phyloP scores from a whole-genome alignment of 2,888 invertebrate species.

The Stenoptilia bipunctidactyla region DNA sequence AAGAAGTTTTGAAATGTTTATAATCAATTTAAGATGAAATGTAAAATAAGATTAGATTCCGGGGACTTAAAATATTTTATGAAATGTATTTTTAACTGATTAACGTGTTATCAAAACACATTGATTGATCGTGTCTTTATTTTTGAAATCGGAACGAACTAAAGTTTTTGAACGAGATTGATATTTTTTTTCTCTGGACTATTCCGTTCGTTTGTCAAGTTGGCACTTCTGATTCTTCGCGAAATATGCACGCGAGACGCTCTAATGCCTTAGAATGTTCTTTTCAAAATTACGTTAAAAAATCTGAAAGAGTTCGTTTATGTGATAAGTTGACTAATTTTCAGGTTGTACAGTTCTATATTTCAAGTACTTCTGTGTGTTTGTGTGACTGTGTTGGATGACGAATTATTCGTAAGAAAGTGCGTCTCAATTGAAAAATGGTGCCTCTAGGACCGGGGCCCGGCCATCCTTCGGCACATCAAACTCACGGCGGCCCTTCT shows the following conservation, averaged over 20 bases:
- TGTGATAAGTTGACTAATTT: constrained; percentile 37
- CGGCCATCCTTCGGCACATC: constrained; percentile 68
- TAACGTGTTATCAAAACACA: no score
- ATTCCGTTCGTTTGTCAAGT: constrained; percentile 28
- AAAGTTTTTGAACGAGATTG: no score
- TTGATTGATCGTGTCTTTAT: no score
- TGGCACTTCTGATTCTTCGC: constrained; percentile 55
- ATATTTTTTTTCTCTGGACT: background rate
- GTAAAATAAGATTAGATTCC: no score
- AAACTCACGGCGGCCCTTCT: constrained; percentile 61
- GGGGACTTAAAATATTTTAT: no score
- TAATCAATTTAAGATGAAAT: no score
- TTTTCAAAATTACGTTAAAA: constrained; percentile 56
- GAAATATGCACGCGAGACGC: constrained; percentile 69
- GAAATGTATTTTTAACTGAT: no score
- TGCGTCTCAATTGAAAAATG: constrained; percentile 70
- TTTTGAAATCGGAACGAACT: no score
- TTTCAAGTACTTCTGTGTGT: constrained; percentile 40
- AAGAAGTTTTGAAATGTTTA: no score
- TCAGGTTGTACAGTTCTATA: constrained; percentile 29
- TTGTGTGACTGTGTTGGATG: constrained; percentile 58
- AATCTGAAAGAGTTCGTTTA: constrained; percentile 37
- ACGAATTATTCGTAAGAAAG: constrained; percentile 52
- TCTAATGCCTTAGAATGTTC: constrained; percentile 57
- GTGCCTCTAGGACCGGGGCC: constrained; percentile 79